These are phyloP conservation scores for Pao palembangensis DNA, from an alignment of 2,113 vertebrate genomes.

Conservation along the genomic window DNA sequence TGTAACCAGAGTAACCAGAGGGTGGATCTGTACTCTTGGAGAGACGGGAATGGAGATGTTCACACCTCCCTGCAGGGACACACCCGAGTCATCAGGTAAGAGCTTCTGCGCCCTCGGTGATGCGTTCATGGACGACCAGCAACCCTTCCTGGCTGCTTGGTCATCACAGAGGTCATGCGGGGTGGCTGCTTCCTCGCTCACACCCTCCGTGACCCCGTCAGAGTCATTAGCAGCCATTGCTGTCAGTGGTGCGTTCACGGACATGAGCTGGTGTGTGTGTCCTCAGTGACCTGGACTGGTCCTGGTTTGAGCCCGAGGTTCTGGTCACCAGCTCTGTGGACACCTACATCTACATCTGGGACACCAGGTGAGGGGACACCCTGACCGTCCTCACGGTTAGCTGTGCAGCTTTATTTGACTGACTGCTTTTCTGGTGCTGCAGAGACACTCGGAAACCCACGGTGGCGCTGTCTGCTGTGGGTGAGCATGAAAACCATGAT, in stretches of 20 bases:
- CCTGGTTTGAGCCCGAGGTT: slow-evolving; percentile 90
- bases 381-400: not conserved
- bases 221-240: not conserved
- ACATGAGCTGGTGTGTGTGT: not conserved
- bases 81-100: slow-evolving; percentile 95
- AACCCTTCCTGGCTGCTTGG: not conserved
- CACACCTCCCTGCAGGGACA: slow-evolving; percentile 92
- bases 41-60: slow-evolving; percentile 84
- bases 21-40: slow-evolving; percentile 95
- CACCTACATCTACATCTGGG: slow-evolving; percentile 99
- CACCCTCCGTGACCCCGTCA: no score
- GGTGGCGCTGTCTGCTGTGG: slow-evolving; percentile 88
- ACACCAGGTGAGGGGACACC: slow-evolving; percentile 85
- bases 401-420: no score
- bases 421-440: slow-evolving; percentile 7
- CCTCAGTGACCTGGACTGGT: slow-evolving; percentile 95
- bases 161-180: no score
- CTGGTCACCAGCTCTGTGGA: slow-evolving; percentile 97
- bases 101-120: not conserved
- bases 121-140: not conserved
- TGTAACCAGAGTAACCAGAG: slow-evolving; percentile 90
- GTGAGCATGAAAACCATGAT: slow-evolving; percentile 72
- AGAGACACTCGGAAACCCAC: slow-evolving; percentile 94
- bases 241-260: not conserved
- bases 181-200: no score